Evolutionary conservation across 2,888 invertebrate genomes (phyloP).

Genomic region (Rhabditoides inermis): DNA sequence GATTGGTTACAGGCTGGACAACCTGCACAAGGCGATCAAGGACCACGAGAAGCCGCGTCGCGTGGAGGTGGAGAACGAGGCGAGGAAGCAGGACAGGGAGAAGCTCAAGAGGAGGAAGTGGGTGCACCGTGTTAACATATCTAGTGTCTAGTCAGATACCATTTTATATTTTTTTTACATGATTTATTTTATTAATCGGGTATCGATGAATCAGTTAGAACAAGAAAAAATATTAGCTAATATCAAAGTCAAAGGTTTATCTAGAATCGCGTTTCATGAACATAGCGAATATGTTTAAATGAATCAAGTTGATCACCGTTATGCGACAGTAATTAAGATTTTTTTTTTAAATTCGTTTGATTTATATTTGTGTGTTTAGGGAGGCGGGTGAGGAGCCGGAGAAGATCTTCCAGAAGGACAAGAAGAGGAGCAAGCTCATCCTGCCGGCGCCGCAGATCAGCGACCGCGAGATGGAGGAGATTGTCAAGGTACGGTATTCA

Average conservation of each 20-base stretch:
- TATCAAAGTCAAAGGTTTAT: too few species aligned
- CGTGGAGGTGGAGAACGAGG: constrained; percentile 60
- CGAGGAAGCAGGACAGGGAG: constrained; percentile 85
- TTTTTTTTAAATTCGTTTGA: too few species aligned
- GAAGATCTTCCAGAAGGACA: constrained; percentile 47
- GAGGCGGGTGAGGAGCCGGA: constrained; percentile 77
- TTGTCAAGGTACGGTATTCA: constrained; percentile 54
- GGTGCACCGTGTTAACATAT: constrained; percentile 3
- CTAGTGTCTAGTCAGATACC: not conserved
- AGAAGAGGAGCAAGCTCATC: constrained; percentile 68
- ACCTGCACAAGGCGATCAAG: constrained; percentile 32
- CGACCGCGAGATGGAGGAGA: constrained; percentile 66
- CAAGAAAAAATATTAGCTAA: too few species aligned
- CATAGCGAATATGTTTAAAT: not conserved
- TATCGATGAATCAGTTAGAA: too few species aligned
- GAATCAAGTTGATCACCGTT: not conserved
- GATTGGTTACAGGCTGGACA: too few species aligned
- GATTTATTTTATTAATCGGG: not conserved
- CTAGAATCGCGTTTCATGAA: too few species aligned
- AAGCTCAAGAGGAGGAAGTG: constrained; percentile 77
- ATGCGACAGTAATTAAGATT: too few species aligned
- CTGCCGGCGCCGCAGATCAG: constrained; percentile 92
- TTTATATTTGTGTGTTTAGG: too few species aligned
- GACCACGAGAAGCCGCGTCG: constrained; percentile 37
- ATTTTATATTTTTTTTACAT: not conserved